Base-by-base conservation (phyloP, 1,140 invertebrate species). In the Xylocopa sonorina region DNA sequence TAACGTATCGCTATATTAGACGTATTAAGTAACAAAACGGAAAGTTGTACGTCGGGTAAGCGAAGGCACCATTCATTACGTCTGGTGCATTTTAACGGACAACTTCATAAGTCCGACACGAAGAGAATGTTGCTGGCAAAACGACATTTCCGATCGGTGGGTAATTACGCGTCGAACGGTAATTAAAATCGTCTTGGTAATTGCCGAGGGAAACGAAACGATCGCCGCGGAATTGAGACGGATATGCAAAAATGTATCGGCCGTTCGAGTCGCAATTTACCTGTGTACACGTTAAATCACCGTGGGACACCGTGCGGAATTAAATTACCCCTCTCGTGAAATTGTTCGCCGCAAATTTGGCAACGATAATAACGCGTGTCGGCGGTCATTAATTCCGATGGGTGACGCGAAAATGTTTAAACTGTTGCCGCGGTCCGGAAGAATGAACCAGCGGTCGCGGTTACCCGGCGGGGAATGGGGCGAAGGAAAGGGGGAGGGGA, bases 401-500 rank as follows among this genome's bases (percentile, higher is more conserved):
- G 24, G 38, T n/a, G 68, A 55, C 34, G 10, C 32, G 34, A 43
- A 43, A 57, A 57, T 48, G 48, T 60, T 69, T 71, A 41, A 57
- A n/a, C 41, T 6, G 73, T 29, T 64, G 18, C 18, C 2, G 38
- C 10, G 62, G 27, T 67, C 29, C 7, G 27, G 29, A 41, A 41
- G 53, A 77, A 77, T 43, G 75, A 50, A 60, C 32, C n/a, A n/a
- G 29, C 18, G 12, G 72, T 32, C 38, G n/a, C n/a, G n/a, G n/a
- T n/a, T n/a, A n/a, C n/a, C n/a, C n/a, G n/a, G n/a, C n/a, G n/a
- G 41, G 21, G 10, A 21, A 0, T 41, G 63, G 14, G 2, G n/a
- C 32, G 4, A 29, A 7, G 21, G 7, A 38, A 5, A 46, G 0
- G 3, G 3, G 1, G 12, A 27, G 1, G 38, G 34, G 0, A 43